phyloP scores from a whole-genome alignment of 2,888 invertebrate genomes.

The Lathronympha strigana region DNA sequence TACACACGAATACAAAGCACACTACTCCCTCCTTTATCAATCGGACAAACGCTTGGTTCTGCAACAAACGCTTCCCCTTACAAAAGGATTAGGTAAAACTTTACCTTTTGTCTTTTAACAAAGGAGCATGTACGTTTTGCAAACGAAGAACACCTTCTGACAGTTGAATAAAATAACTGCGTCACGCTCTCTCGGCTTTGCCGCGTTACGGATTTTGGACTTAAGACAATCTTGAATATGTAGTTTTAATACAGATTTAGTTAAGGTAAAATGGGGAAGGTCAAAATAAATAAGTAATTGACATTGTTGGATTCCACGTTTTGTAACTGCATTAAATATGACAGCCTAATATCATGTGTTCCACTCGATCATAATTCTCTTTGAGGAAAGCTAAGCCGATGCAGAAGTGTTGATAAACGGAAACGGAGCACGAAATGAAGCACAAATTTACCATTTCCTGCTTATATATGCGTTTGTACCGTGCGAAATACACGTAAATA shows the following conservation, averaged over 20 bases:
- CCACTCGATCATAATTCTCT: no score
- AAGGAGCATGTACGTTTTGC: slow-evolving; percentile 18
- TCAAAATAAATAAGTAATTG: no score
- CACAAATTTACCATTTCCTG: no score
- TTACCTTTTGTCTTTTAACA: slow-evolving; percentile 28
- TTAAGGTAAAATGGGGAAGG: no score
- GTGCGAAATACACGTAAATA: neutral
- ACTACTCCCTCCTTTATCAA: neutral
- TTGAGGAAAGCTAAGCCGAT: neutral
- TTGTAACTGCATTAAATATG: no score
- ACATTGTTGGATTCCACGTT: no score
- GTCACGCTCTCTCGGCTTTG: slow-evolving; percentile 9
- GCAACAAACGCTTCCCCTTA: neutral
- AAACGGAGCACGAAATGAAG: no score
- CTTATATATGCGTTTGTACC: no score
- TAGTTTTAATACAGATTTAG: no score
- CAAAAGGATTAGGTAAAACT: slow-evolving; percentile 27
- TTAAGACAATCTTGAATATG: no score
- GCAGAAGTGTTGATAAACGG: neutral
- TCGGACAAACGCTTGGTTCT: neutral
- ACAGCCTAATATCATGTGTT: no score
- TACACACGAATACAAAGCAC: neutral
- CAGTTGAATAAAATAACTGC: slow-evolving; percentile 28
- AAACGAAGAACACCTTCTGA: slow-evolving; percentile 5
- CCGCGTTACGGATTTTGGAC: slow-evolving; percentile 3